phyloP scores from a whole-genome alignment of 2,797 vertebrate species.

The Delichon dasypus region DNA sequence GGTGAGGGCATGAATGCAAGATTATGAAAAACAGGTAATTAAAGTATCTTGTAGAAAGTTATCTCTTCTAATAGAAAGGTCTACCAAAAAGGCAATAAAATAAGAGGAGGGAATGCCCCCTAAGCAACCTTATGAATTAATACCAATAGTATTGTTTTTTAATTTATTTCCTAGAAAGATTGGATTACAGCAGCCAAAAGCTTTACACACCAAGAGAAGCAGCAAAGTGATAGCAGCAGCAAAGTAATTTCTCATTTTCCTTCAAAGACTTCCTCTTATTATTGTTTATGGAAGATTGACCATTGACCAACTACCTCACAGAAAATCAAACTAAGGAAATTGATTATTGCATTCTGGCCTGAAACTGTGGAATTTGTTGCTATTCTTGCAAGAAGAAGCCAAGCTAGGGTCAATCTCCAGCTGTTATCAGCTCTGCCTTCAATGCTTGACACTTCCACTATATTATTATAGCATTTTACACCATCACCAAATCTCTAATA shows the following conservation, averaged over 20 bases:
- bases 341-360: background rate
- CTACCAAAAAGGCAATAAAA: background rate
- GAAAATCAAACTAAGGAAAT: background rate
- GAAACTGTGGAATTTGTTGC: background rate
- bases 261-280: background rate
- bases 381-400: background rate
- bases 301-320: background rate
- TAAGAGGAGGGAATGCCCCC: background rate
- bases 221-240: background rate
- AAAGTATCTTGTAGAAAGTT: background rate
- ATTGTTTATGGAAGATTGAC: background rate
- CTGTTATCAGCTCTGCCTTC: background rate
- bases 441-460: background rate
- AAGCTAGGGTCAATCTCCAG: background rate
- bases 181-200: background rate
- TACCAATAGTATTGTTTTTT: background rate
- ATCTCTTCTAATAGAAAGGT: background rate
- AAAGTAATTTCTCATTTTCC: background rate
- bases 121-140: background rate
- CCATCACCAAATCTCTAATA: background rate
- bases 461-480: background rate
- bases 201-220: background rate
- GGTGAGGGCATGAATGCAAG: background rate
- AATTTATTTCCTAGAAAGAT: background rate
- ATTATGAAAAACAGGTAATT: background rate